Conservation (phyloP, 2,113 vertebrate genomes). For the Etia nguti region DNA sequence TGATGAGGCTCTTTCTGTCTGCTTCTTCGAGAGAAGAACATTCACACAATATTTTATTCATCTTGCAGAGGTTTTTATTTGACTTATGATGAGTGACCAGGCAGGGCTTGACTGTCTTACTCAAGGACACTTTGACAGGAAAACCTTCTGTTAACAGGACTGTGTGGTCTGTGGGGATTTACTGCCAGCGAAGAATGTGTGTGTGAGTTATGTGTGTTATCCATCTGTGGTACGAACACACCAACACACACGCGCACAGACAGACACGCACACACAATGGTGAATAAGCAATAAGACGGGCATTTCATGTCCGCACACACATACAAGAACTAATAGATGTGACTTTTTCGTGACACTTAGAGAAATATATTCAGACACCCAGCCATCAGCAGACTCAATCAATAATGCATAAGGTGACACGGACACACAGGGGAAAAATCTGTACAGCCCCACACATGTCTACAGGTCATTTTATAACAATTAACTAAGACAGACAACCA, state of each 20-base stretch:
- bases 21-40: background rate
- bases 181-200: conserved; percentile 35
- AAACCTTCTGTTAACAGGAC: conserved; percentile 56
- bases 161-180: conserved; percentile 55
- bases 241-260: background rate
- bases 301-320: conserved; percentile 40
- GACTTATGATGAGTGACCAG: conserved; percentile 43
- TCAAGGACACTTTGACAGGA: conserved; percentile 64
- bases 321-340: conserved; percentile 50
- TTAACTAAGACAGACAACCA: background rate
- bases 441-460: background rate
- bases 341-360: conserved; percentile 36
- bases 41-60: conserved; percentile 18
- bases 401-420: conserved; percentile 48
- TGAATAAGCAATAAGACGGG: conserved; percentile 9
- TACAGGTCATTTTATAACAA: background rate
- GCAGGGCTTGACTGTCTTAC: conserved; percentile 34
- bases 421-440: background rate
- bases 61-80: conserved; percentile 1
- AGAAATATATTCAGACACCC: conserved; percentile 30
- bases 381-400: conserved; percentile 20
- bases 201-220: conserved; percentile 45
- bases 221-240: conserved; percentile 30
- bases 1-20: background rate
- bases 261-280: background rate